phyloP scores from a whole-genome alignment of 1,140 invertebrate genomes.

The Trinorchestia longiramus region DNA sequence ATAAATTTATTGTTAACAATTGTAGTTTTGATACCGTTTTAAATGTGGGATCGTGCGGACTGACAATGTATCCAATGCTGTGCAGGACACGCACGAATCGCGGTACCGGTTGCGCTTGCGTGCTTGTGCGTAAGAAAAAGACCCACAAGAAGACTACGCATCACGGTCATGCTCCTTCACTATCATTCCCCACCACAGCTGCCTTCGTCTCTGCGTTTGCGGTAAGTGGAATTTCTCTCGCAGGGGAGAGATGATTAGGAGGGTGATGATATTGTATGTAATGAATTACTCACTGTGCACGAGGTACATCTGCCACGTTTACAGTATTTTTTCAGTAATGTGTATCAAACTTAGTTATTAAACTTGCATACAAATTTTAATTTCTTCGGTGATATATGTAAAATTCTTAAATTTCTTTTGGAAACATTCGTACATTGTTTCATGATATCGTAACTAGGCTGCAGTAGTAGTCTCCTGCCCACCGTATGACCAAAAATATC shows the following conservation, averaged over 20 bases:
- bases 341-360: no score
- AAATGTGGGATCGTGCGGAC: background rate
- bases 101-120: background rate
- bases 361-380: no score
- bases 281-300: background rate
- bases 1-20: background rate
- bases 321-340: background rate
- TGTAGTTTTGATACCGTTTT: background rate
- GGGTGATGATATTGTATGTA: background rate
- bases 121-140: background rate
- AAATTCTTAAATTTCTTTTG: no score
- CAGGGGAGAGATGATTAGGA: background rate
- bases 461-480: no score
- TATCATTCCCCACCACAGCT: constrained; percentile 13
- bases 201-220: constrained; percentile 25
- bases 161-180: background rate
- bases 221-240: background rate
- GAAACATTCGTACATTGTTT: no score
- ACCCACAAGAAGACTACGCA: background rate
- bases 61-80: background rate
- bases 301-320: background rate
- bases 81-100: background rate
- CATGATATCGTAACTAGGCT: no score
- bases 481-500: no score
- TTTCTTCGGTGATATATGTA: no score